Conservation (phyloP, 1,140 invertebrate species). For the Calosoma granatense region DNA sequence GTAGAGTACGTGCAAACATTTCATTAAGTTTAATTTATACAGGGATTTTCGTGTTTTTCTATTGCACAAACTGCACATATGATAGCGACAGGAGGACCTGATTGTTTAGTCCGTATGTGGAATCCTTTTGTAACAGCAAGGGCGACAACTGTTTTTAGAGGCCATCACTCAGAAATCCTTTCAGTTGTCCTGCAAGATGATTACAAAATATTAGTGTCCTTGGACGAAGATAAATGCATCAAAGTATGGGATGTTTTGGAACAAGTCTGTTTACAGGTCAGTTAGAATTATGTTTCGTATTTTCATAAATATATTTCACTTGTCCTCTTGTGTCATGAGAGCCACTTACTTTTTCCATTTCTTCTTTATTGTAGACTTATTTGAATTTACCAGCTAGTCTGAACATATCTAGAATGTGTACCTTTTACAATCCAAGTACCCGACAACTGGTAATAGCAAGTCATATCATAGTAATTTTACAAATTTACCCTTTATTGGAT, state of each 20-base stretch:
- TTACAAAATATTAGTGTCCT: slow-evolving; percentile 42
- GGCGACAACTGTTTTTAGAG: slow-evolving; percentile 47
- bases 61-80: slow-evolving; percentile 44
- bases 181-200: slow-evolving; percentile 48
- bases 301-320: slow-evolving; percentile 12
- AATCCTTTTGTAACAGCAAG: slow-evolving; percentile 59
- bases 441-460: slow-evolving; percentile 52
- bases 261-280: slow-evolving; percentile 47
- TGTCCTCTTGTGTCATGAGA: too few species aligned
- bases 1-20: background rate
- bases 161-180: slow-evolving; percentile 58
- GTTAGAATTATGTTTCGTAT: slow-evolving; percentile 6
- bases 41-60: slow-evolving; percentile 45
- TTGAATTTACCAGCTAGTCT: slow-evolving; percentile 46
- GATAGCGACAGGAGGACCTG: slow-evolving; percentile 59
- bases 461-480: slow-evolving; percentile 45
- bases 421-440: slow-evolving; percentile 50
- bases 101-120: slow-evolving; percentile 63
- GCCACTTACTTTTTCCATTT: too few species aligned
- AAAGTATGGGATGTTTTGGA: slow-evolving; percentile 57
- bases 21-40: background rate
- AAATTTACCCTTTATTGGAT: slow-evolving; percentile 48
- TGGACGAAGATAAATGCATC: slow-evolving; percentile 53
- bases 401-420: slow-evolving; percentile 43
- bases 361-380: slow-evolving; percentile 40